Percentiles rank a stretch among this genome's conserved stretches.
These are phyloP conservation scores for Troilus luridus DNA, from an alignment of 2,888 invertebrate genomes.

Conservation along the genomic window DNA sequence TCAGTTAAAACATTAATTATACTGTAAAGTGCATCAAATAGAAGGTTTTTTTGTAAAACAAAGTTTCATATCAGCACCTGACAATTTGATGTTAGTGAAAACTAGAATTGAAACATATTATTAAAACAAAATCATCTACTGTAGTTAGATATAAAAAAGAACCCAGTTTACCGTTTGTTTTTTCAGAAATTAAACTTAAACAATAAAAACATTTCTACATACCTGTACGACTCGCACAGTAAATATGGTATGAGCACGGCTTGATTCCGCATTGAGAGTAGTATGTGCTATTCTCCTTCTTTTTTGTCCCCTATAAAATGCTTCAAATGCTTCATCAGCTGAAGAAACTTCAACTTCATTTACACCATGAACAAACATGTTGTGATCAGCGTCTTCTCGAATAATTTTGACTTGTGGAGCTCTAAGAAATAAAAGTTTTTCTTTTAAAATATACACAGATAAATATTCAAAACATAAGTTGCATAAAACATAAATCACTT, in stretches of 20 bases:
- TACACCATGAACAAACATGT: constrained; percentile 95
- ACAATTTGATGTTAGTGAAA: too few relatives aligned
- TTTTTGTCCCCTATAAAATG: constrained; percentile 89
- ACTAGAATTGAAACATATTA: too few relatives aligned
- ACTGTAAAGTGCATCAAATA: too few relatives aligned
- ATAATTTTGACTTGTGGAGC: constrained; percentile 89
- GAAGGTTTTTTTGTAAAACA: too few relatives aligned
- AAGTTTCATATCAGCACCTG: too few relatives aligned
- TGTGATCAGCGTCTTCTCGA: constrained; percentile 86
- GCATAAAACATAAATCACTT: too few relatives aligned
- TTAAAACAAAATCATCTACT: too few relatives aligned
- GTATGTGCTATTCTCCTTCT: constrained; percentile 94
- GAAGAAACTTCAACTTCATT: constrained; percentile 95
- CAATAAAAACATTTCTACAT: background rate
- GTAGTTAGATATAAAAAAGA: too few relatives aligned
- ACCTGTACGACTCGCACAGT: constrained; percentile 77
- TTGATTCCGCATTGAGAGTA: constrained; percentile 93
- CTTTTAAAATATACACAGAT: too few relatives aligned
- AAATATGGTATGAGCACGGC: constrained; percentile 96
- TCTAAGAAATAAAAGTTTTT: constrained; percentile 69
- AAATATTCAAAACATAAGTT: too few relatives aligned
- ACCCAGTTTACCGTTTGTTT: background rate
- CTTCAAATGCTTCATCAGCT: constrained; percentile 93
- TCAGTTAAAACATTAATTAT: too few relatives aligned
- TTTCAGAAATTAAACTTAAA: background rate